These are phyloP conservation scores for Ectemnius cavifrons DNA, from an alignment of 2,888 invertebrate genomes.

Conservation along the genomic window DNA sequence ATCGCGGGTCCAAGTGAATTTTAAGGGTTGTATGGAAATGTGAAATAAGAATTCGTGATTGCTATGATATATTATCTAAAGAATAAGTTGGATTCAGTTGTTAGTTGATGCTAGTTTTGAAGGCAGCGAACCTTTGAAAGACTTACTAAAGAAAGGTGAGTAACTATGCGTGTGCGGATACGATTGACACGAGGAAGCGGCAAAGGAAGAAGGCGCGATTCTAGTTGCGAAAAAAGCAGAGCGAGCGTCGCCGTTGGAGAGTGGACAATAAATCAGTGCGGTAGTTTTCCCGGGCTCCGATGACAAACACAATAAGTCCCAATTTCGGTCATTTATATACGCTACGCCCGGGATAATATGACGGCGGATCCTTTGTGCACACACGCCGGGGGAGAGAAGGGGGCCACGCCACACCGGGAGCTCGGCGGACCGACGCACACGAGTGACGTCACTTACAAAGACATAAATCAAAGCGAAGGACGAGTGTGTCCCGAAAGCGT, in stretches of 20 bases:
- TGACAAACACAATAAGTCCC: constrained; percentile 78
- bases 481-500: constrained; percentile 57
- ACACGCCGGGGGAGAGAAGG: constrained; percentile 48
- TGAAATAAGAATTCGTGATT: no score
- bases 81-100: no score
- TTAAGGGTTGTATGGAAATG: no score
- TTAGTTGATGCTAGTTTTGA: no score
- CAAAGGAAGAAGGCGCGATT: constrained; percentile 15
- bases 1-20: no score
- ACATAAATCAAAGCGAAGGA: constrained; percentile 78
- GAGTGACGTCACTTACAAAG: constrained; percentile 78
- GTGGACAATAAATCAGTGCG: constrained; percentile 65
- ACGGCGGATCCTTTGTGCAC: constrained; percentile 77
- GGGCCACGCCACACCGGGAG: constrained; percentile 35
- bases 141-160: no score
- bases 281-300: constrained; percentile 65
- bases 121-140: no score
- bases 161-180: no score
- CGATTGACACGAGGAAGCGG: background rate
- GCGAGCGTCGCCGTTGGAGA: constrained; percentile 1
- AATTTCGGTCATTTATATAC: constrained; percentile 78
- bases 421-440: constrained; percentile 66
- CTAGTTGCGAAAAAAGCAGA: constrained; percentile 18
- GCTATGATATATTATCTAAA: no score
- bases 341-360: constrained; percentile 76